Percentiles rank a stretch among this genome's conserved stretches.
phyloP scores from a whole-genome alignment of 2,113 vertebrate species.

The Nycticryphes semicollaris region DNA sequence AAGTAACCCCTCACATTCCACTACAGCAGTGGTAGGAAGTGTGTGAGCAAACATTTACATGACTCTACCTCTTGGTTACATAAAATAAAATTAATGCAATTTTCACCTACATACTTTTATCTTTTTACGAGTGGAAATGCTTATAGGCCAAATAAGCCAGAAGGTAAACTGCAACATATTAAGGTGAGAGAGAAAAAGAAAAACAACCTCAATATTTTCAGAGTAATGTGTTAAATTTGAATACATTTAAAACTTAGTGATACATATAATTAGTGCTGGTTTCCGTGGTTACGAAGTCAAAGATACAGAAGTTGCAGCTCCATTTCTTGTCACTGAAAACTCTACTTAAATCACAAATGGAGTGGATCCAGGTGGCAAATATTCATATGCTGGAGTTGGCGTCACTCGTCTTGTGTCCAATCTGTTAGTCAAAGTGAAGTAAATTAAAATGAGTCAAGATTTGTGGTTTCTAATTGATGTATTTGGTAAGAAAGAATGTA shows the following conservation, averaged over 20 bases:
- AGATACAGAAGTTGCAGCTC: conserved; percentile 35
- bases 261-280: conserved; percentile 59
- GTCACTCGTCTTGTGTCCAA: conserved; percentile 19
- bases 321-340: conserved; percentile 9
- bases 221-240: conserved; percentile 48
- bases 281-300: conserved; percentile 40
- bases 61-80: conserved; percentile 17
- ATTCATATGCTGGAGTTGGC: conserved; percentile 2
- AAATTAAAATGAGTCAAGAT: not conserved
- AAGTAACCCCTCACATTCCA: not conserved
- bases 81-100: conserved; percentile 52
- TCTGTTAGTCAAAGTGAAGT: conserved; percentile 16
- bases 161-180: conserved; percentile 41
- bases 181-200: conserved; percentile 49
- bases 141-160: conserved; percentile 45
- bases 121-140: not conserved
- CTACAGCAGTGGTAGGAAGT: not conserved
- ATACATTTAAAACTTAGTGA: conserved; percentile 59
- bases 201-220: conserved; percentile 47
- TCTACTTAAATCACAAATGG: conserved; percentile 49
- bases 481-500: not conserved
- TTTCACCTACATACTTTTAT: conserved; percentile 44
- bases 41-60: conserved; percentile 51
- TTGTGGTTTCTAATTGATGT: not conserved
- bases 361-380: conserved; percentile 45